These are phyloP conservation scores for Dasysyrphus albostriatus DNA, from an alignment of 2,888 invertebrate genomes.

Conservation along the genomic window DNA sequence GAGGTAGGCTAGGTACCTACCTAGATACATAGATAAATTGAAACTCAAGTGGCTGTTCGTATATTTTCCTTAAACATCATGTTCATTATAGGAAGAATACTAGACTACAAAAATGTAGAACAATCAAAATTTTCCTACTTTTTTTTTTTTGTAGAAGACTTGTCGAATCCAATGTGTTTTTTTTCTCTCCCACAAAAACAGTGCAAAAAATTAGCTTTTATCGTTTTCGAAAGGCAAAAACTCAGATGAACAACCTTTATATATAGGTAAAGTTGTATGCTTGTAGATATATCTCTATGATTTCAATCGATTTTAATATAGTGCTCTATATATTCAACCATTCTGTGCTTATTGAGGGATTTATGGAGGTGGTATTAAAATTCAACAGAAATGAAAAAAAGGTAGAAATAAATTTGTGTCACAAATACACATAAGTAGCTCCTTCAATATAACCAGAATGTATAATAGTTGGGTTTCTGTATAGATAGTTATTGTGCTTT, in stretches of 20 bases:
- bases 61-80: constrained; percentile 31
- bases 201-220: constrained; percentile 20
- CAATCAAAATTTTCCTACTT: constrained; percentile 20
- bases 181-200: neutral
- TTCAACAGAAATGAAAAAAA: constrained; percentile 9
- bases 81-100: constrained; percentile 41
- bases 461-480: constrained; percentile 1
- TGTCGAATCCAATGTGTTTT: neutral
- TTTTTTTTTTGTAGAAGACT: neutral
- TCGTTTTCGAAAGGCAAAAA: constrained; percentile 20
- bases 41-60: constrained; percentile 27
- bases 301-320: constrained; percentile 35
- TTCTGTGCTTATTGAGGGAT: constrained; percentile 35
- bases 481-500: neutral
- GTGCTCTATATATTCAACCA: constrained; percentile 28
- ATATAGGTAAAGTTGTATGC: neutral
- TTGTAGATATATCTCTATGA: neutral
- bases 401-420: constrained; percentile 20
- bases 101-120: constrained; percentile 26
- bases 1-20: neutral
- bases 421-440: constrained; percentile 1
- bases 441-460: constrained; percentile 17
- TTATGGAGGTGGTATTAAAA: constrained; percentile 29
- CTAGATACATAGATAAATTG: neutral
- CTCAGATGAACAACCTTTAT: constrained; percentile 24